Evolutionary conservation across 2,113 vertebrate species (phyloP), one percentile per base, ranked within the genome.

Genomic region (Todiramphus saurophagus): DNA sequence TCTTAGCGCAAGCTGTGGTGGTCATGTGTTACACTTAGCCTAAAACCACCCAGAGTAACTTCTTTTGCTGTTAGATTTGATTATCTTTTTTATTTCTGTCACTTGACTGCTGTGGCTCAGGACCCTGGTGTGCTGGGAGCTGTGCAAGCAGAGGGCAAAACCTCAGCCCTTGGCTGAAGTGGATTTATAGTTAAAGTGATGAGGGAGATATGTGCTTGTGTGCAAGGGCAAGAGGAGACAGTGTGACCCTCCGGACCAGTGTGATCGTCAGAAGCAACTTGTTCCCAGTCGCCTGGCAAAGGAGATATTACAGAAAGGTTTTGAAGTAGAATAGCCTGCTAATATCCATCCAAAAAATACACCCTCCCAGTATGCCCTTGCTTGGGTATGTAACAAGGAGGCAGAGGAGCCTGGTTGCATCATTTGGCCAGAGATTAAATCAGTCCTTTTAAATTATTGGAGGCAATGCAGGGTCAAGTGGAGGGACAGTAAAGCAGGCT

Each of bases 121-220:
- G 59, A 76, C 24, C 59, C 27, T 0, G 1, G 15, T 21, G 41
- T 18, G 20, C 30, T 2, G 4, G 63, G 58, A 76, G n/a, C 37
- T 62, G 27, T 25, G 30, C 0, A 1, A 80, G 63, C 43, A 39
- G 70, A 39, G 30, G 67, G 33, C 63, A 35, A 41, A 69, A 44
- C 33, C 1, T 0, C 20, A 48, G 35, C 55, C 60, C 37, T 44
- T 16, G 51, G 39, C 41, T 53, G 64, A 62, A 75, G n/a, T 10
- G 28, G n/a, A 8, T 31, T 68, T 55, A 5, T 21, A 25, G 66
- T 13, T 63, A 41, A 48, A 3, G 5, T 18, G 5, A 2, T 16
- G 28, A 51, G 30, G 66, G 60, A 70, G 41, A 41, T 39, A 51
- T 0, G 0, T 0, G 3, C 39, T 55, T 46, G 30, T 0, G 0